A percentile compares a stretch with the other conserved stretches of the same genome.
phyloP scores from a whole-genome alignment of 1,140 invertebrate genomes.

The Lasioglossum albipes region DNA sequence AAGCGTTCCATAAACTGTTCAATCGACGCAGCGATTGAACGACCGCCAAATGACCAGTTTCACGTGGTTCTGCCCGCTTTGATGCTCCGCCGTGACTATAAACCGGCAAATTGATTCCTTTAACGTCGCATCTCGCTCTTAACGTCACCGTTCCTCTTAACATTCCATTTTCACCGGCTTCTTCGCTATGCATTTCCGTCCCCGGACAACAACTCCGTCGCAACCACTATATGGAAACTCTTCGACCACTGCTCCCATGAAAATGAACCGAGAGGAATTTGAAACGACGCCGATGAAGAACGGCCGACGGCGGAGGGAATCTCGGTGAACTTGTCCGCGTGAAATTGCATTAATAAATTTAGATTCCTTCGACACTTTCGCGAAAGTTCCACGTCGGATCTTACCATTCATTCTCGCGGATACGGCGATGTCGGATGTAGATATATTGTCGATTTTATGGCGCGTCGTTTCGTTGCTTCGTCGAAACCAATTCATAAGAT shows the following conservation, averaged over 20 bases:
- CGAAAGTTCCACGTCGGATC: too few species aligned
- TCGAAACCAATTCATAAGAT: too few species aligned
- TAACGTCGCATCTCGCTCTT: not conserved
- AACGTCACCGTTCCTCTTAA: not conserved
- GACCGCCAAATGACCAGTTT: conserved; percentile 22
- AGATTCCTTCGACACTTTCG: not conserved
- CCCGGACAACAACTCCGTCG: too few species aligned
- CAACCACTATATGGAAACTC: too few species aligned
- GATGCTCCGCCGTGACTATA: conserved; percentile 3
- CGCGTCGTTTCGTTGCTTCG: too few species aligned
- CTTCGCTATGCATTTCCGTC: conserved; percentile 10
- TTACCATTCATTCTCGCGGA: not conserved
- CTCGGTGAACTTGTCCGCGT: not conserved
- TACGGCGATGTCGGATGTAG: too few species aligned
- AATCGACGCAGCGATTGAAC: conserved; percentile 35
- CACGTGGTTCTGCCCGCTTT: not conserved
- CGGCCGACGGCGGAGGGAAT: not conserved
- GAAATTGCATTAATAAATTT: conserved; percentile 40
- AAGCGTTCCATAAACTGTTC: conserved; percentile 9
- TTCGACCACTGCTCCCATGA: too few species aligned
- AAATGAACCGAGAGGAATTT: not conserved
- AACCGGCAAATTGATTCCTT: not conserved
- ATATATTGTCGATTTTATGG: too few species aligned
- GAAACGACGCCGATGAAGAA: conserved; percentile 7
- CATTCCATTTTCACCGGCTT: not conserved